phyloP scores from a whole-genome alignment of 2,888 invertebrate species.

The Machimus rusticus region DNA sequence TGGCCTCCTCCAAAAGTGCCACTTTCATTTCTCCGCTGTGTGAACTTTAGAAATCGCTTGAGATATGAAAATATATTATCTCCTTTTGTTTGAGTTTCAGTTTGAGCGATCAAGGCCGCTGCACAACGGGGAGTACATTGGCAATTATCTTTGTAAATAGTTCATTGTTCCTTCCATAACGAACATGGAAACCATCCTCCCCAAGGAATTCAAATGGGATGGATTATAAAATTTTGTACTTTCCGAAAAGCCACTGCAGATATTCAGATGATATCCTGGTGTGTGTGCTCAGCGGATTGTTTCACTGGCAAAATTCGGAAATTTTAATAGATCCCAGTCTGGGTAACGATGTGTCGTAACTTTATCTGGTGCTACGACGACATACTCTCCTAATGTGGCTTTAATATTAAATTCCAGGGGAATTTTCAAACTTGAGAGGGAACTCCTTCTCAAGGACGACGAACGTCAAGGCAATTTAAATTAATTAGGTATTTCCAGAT shows the following conservation, averaged over 20 bases:
- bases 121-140: not conserved
- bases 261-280: not conserved
- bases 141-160: conserved; percentile 18
- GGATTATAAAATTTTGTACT: not conserved
- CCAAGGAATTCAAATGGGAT: not conserved
- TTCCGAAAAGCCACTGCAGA: not conserved
- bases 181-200: not conserved
- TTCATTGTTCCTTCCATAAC: not conserved
- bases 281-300: not conserved
- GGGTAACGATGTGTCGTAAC: not conserved
- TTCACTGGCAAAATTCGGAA: not conserved
- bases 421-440: not conserved
- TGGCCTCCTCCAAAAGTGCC: not conserved
- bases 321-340: not conserved
- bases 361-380: not conserved
- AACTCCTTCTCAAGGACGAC: not conserved
- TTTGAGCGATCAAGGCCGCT: not conserved
- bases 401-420: not conserved
- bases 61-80: conserved; percentile 25
- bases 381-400: not conserved
- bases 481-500: not conserved
- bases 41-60: conserved; percentile 18
- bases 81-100: conserved; percentile 6
- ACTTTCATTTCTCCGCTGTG: conserved; percentile 5
- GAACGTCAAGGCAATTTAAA: not conserved